Evolutionary conservation across 2,888 invertebrate species (phyloP).

Genomic region (Tetragnatha montana): DNA sequence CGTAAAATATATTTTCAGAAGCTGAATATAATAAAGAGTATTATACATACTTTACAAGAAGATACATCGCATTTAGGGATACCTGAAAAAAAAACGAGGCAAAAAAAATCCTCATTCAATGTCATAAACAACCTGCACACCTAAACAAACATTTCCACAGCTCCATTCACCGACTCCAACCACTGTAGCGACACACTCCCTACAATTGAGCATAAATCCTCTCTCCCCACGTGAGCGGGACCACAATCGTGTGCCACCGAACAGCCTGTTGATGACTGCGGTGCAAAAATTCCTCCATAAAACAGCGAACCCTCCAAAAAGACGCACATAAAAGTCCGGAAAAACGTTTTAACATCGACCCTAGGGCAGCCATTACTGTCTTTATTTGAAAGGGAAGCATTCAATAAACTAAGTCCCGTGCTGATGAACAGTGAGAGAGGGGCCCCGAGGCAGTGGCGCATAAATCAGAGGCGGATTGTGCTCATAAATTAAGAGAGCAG

Average conservation of each 20-base stretch:
- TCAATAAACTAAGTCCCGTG: slow-evolving; percentile 57
- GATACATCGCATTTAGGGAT: too few species aligned
- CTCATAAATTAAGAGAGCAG: slow-evolving; percentile 67
- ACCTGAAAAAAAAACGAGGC: too few species aligned
- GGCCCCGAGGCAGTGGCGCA: slow-evolving; percentile 40
- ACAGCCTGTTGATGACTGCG: slow-evolving; percentile 27
- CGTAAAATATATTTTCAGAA: too few species aligned
- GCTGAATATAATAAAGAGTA: too few species aligned
- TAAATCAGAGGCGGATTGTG: slow-evolving; percentile 66
- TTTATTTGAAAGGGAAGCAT: slow-evolving; percentile 64
- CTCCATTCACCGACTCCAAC: background rate
- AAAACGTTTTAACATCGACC: slow-evolving; percentile 61
- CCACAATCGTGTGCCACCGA: too few species aligned
- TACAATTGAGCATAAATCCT: background rate
- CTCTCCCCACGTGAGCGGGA: too few species aligned
- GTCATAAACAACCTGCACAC: too few species aligned
- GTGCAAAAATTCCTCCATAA: slow-evolving; percentile 30
- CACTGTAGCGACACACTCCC: background rate
- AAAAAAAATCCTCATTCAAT: too few species aligned
- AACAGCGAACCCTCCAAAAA: slow-evolving; percentile 53
- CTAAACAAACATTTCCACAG: background rate
- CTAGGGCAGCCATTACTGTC: slow-evolving; percentile 67
- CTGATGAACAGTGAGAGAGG: slow-evolving; percentile 61
- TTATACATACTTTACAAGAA: too few species aligned
- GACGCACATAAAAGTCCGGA: slow-evolving; percentile 65